Base-by-base conservation (phyloP, 2,888 invertebrate species). In the Epicampocera succincta region DNA sequence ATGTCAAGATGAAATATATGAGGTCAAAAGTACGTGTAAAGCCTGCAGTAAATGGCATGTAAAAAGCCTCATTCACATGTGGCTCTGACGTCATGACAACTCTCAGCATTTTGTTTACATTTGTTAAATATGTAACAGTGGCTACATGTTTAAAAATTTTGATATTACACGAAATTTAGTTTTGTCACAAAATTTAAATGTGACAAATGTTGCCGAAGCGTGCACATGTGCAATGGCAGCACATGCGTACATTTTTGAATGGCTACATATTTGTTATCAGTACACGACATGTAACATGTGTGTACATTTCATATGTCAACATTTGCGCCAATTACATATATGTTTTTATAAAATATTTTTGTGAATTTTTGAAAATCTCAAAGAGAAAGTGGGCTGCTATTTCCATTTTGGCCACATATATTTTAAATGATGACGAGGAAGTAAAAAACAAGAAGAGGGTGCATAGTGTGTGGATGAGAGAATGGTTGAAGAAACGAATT, bases 321-420 rank as follows among this genome's bases (percentile, higher is more conserved):
- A 48, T 48, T 17, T 48, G 19, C 48, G 5, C 6, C 48, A 48
- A 8, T 48, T 11, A 17, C 17, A 48, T 48, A 9, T n/a, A n/a
- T n/a, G n/a, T n/a, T n/a, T n/a, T n/a, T n/a, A n/a, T n/a, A n/a
- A n/a, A n/a, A n/a, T n/a, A n/a, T n/a, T n/a, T n/a, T n/a, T n/a
- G n/a, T n/a, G n/a, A n/a, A n/a, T 19, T 48, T 48, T 19, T 38
- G 38, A 58, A 58, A 58, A 58, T 58, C 40, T 58, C 40, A 12
- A 40, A 58, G 19, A 42, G n/a, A 21, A 40, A 40, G 58, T 58
- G 58, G 58, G 40, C 40, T 58, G 58, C 58, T 58, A 19, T 58
- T 58, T 3, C 3, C 4, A 40, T 58, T 58, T 40, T 58, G 40
- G 58, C 58, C 40, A 42, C 19, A 12, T 4, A 19, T 38, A 19